Percentiles rank a stretch among this genome's conserved stretches.
Evolutionary conservation across 2,797 vertebrate species (phyloP).

Genomic region (Enteromius radiatus): DNA sequence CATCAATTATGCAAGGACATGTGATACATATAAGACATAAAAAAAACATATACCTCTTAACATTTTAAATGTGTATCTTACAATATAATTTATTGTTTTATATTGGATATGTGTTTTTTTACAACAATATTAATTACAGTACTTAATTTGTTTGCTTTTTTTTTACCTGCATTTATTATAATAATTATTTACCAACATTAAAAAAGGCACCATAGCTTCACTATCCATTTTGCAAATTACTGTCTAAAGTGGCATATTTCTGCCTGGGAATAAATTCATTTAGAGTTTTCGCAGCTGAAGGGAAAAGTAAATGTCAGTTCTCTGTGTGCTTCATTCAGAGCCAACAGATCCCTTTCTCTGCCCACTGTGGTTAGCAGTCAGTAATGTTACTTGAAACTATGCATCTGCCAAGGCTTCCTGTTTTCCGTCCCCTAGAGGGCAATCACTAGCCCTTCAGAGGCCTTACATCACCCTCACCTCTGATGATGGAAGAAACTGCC

Average conservation of each 20-base stretch:
- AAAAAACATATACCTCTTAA: not conserved
- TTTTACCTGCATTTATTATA: not conserved
- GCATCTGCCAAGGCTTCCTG: conserved; percentile 74
- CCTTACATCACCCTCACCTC: conserved; percentile 75
- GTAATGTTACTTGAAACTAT: conserved; percentile 74
- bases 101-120: not conserved
- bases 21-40: not conserved
- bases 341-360: conserved; percentile 58
- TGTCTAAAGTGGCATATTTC: conserved; percentile 8
- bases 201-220: not conserved
- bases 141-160: not conserved
- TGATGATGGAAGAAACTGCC: conserved; percentile 67
- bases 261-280: conserved; percentile 15
- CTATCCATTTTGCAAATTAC: not conserved
- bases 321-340: conserved; percentile 76
- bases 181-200: not conserved
- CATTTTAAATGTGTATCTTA: not conserved
- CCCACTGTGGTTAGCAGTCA: conserved; percentile 72
- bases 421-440: conserved; percentile 84
- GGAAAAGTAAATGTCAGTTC: conserved; percentile 64
- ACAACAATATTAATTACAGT: not conserved
- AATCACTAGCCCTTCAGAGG: conserved; percentile 83
- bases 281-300: conserved; percentile 21
- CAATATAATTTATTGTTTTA: not conserved
- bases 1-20: not conserved